Percentiles rank a stretch among this genome's conserved stretches.
phyloP scores from a whole-genome alignment of 2,888 invertebrate species.

The Pegoplata infirma region DNA sequence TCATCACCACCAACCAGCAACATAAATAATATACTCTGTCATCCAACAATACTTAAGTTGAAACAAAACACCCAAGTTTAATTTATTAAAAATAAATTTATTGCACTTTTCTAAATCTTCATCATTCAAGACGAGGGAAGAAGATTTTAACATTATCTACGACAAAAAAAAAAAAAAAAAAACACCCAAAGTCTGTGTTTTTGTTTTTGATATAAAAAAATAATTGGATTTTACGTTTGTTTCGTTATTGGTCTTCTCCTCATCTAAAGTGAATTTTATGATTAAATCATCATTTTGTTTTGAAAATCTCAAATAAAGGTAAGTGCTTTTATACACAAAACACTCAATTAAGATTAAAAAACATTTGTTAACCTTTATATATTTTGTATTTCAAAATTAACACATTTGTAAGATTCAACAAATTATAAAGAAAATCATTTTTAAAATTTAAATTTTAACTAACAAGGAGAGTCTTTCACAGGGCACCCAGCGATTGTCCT shows the following conservation, averaged over 20 bases:
- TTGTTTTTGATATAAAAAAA: constrained; percentile 12
- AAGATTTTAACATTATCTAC: neutral
- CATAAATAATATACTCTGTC: constrained; percentile 9
- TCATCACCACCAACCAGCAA: constrained; percentile 13
- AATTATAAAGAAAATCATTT: too few species aligned
- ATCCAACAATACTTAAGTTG: neutral
- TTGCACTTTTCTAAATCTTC: neutral
- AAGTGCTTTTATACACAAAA: constrained; percentile 6
- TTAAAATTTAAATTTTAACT: too few species aligned
- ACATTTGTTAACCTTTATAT: neutral
- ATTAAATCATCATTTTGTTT: constrained; percentile 32
- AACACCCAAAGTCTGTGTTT: neutral
- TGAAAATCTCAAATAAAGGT: constrained; percentile 18
- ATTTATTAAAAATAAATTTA: constrained; percentile 5
- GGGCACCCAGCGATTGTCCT: too few species aligned
- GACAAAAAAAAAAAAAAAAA: constrained; percentile 1
- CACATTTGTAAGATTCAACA: too few species aligned
- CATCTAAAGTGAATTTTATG: constrained; percentile 29
- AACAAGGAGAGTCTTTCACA: too few species aligned
- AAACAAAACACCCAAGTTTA: too few species aligned
- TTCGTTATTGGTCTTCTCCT: constrained; percentile 10
- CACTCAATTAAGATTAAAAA: neutral
- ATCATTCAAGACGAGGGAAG: neutral
- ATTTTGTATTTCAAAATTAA: too few species aligned
- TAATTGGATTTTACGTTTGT: constrained; percentile 38